Evolutionary conservation across 2,888 invertebrate genomes (phyloP).

Genomic region (Caenorhabditis sinica): DNA sequence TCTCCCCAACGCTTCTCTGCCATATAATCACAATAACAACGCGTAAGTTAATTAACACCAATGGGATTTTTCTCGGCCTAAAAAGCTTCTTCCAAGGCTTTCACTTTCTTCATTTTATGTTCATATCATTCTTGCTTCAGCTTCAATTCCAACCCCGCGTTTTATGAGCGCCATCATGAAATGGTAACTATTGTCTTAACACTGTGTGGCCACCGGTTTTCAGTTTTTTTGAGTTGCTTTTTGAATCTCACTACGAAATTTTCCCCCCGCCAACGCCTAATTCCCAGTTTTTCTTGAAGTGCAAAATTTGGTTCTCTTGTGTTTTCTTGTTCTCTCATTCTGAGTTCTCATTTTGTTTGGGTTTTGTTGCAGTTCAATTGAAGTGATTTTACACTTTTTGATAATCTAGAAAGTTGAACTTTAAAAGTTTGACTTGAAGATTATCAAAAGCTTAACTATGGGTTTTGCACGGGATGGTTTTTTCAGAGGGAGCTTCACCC

Average conservation of each 20-base stretch:
- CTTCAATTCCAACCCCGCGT: constrained; percentile 65
- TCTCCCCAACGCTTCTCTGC: constrained; percentile 60
- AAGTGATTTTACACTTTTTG: constrained; percentile 24
- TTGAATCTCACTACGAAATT: constrained; percentile 21
- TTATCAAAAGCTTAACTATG: constrained; percentile 26
- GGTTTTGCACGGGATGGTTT: constrained; percentile 27
- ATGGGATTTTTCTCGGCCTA: not conserved
- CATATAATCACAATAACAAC: constrained; percentile 66
- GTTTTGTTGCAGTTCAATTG: constrained; percentile 48
- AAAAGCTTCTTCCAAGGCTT: constrained; percentile 19
- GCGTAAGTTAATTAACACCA: constrained; percentile 58
- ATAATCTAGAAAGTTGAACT: not conserved
- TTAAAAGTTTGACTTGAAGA: not conserved
- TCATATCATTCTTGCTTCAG: constrained; percentile 56
- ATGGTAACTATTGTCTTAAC: constrained; percentile 54
- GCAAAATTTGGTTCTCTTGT: constrained; percentile 12
- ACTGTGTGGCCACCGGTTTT: constrained; percentile 39
- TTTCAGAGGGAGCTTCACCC: constrained; percentile 65
- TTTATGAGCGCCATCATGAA: constrained; percentile 63
- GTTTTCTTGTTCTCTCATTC: constrained; percentile 6
- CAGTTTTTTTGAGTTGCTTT: constrained; percentile 54
- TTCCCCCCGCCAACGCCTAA: constrained; percentile 40
- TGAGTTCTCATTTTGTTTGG: constrained; percentile 44
- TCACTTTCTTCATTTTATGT: not conserved
- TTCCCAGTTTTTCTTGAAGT: constrained; percentile 29